A percentile compares a stretch with the other conserved stretches of the same genome.
Evolutionary conservation across 1,140 invertebrate species (phyloP).

Genomic region (Littorina saxatilis): DNA sequence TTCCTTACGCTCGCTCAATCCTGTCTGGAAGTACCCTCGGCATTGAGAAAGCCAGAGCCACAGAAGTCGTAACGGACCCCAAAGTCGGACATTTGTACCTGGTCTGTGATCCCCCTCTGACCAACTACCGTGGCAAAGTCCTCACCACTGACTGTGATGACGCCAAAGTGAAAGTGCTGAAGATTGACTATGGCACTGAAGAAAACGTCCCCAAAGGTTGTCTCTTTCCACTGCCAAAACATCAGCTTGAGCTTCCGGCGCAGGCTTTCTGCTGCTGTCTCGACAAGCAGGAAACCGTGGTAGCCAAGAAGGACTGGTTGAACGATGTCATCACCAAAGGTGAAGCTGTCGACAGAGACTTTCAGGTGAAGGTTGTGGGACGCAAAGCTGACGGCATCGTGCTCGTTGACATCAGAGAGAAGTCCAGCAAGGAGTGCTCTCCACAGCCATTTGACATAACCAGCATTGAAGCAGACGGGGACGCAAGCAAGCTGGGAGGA

Average conservation of each 20-base stretch:
- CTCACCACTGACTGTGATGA: background rate
- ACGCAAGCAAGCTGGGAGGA: background rate
- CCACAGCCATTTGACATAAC: background rate
- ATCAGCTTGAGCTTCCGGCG: background rate
- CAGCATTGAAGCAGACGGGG: background rate
- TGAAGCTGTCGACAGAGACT: background rate
- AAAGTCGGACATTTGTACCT: background rate
- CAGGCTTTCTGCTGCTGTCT: constrained; percentile 25
- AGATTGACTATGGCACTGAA: constrained; percentile 8
- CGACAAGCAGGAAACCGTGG: background rate
- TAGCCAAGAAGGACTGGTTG: background rate
- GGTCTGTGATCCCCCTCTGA: constrained; percentile 3
- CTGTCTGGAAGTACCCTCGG: background rate
- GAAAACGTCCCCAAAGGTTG: constrained; percentile 8
- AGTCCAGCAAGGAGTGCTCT: background rate
- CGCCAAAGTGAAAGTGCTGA: constrained; percentile 11
- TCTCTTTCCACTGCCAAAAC: background rate
- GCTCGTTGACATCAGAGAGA: constrained; percentile 13
- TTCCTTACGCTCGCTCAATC: background rate
- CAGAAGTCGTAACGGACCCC: background rate
- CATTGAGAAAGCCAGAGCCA: background rate
- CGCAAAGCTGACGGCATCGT: constrained; percentile 1
- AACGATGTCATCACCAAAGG: background rate
- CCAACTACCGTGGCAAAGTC: constrained; percentile 2
- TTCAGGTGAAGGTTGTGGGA: constrained; percentile 19